Percentiles rank a stretch among this genome's conserved stretches.
Evolutionary conservation across 2,888 invertebrate species (phyloP).

Genomic region (Lasioglossum figueresi): DNA sequence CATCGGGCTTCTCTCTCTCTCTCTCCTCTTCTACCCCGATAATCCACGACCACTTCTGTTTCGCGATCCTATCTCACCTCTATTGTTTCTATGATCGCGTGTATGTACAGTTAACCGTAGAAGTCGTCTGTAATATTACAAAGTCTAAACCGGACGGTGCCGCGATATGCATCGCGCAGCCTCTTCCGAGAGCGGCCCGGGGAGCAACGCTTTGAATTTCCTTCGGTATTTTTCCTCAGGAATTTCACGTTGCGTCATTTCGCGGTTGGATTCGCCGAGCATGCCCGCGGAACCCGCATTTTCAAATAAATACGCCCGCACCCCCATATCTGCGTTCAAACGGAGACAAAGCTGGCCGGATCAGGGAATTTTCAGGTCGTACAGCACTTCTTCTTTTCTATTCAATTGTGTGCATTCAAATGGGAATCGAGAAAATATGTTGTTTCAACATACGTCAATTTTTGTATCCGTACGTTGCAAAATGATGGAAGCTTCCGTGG

Average conservation of each 20-base stretch:
- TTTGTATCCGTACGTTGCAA: neutral
- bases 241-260: constrained; percentile 2
- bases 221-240: constrained; percentile 25
- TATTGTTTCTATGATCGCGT: constrained; percentile 67
- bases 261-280: neutral
- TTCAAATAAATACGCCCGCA: constrained; percentile 7
- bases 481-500: neutral
- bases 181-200: constrained; percentile 20
- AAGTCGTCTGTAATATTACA: constrained; percentile 60
- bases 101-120: constrained; percentile 54
- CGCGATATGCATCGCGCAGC: constrained; percentile 52
- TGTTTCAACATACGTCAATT: neutral
- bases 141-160: constrained; percentile 52
- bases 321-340: neutral
- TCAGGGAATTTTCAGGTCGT: neutral
- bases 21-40: constrained; percentile 54
- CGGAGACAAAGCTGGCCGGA: neutral
- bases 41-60: constrained; percentile 71
- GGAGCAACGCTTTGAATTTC: constrained; percentile 45
- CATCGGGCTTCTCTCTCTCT: constrained; percentile 25
- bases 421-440: too few relatives aligned
- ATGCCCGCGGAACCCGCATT: neutral
- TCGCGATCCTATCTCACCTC: constrained; percentile 68
- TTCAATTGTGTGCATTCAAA: neutral
- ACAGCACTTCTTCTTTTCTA: neutral